These are phyloP conservation scores for Meiosimyza decipiens DNA, from an alignment of 2,888 invertebrate species.

Conservation along the genomic window DNA sequence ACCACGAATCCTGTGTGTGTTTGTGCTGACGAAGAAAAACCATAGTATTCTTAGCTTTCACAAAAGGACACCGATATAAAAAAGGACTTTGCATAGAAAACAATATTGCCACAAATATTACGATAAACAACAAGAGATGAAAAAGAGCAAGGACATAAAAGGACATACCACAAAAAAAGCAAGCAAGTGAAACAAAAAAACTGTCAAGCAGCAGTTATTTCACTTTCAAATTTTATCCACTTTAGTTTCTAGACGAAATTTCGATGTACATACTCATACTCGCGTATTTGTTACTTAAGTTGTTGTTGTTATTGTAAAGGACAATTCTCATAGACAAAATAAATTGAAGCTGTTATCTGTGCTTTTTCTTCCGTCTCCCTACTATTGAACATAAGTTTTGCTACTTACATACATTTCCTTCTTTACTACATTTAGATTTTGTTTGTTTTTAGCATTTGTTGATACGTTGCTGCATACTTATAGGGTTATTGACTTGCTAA, in stretches of 20 bases:
- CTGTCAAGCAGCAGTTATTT: slow-evolving; percentile 18
- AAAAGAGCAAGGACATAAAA: background rate
- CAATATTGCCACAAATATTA: slow-evolving; percentile 22
- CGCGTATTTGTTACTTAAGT: no score
- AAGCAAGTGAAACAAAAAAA: background rate
- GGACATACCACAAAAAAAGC: slow-evolving; percentile 3
- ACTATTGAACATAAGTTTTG: background rate
- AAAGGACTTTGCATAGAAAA: slow-evolving; percentile 9
- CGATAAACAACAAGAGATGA: background rate
- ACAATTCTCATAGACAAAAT: slow-evolving; percentile 29
- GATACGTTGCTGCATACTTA: slow-evolving; percentile 33
- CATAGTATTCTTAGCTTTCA: background rate
- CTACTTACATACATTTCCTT: background rate
- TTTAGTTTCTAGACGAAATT: slow-evolving; percentile 26
- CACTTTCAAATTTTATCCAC: slow-evolving; percentile 39
- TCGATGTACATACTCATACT: background rate
- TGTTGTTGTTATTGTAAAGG: slow-evolving; percentile 20
- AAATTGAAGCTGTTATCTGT: slow-evolving; percentile 34
- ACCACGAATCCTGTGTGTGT: background rate
- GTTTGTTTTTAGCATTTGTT: slow-evolving; percentile 19
- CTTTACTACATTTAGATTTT: background rate
- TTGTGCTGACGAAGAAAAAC: background rate
- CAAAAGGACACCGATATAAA: background rate
- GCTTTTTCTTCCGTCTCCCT: background rate
- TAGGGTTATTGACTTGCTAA: slow-evolving; percentile 35